phyloP scores from a whole-genome alignment of 2,113 vertebrate species.

The Pituophis catenifer region DNA sequence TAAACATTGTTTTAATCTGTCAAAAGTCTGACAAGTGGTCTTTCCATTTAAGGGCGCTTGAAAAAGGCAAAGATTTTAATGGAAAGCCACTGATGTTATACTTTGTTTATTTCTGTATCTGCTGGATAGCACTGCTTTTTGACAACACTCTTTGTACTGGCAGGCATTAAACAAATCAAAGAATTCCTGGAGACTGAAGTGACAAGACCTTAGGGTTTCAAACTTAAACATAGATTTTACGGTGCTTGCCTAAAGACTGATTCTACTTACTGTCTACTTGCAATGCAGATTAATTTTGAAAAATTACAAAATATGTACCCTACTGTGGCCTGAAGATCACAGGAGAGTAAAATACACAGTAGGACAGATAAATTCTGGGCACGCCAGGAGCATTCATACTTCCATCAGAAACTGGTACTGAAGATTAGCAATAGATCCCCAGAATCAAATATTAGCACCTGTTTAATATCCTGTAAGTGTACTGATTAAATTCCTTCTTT shows the following conservation, averaged over 20 bases:
- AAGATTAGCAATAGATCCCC: background rate
- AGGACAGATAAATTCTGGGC: background rate
- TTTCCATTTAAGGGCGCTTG: background rate
- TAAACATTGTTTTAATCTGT: background rate
- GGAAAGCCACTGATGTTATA: background rate
- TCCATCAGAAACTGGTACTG: background rate
- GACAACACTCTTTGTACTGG: slow-evolving; percentile 9
- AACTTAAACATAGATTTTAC: background rate
- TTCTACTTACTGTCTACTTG: background rate
- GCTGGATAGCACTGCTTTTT: accelerated
- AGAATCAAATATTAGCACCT: background rate
- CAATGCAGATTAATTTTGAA: background rate
- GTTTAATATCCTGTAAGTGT: background rate
- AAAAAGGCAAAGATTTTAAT: background rate
- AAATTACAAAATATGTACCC: background rate
- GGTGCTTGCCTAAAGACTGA: background rate
- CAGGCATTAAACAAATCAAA: background rate
- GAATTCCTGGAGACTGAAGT: background rate
- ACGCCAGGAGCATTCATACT: background rate
- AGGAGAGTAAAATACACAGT: background rate
- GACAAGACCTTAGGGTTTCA: slow-evolving; percentile 5
- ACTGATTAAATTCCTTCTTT: background rate
- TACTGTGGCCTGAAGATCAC: background rate
- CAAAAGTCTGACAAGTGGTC: background rate
- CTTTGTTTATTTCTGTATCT: slow-evolving; percentile 9